Conservation (phyloP, 2,888 invertebrate species). For the Camponotus fellah region DNA sequence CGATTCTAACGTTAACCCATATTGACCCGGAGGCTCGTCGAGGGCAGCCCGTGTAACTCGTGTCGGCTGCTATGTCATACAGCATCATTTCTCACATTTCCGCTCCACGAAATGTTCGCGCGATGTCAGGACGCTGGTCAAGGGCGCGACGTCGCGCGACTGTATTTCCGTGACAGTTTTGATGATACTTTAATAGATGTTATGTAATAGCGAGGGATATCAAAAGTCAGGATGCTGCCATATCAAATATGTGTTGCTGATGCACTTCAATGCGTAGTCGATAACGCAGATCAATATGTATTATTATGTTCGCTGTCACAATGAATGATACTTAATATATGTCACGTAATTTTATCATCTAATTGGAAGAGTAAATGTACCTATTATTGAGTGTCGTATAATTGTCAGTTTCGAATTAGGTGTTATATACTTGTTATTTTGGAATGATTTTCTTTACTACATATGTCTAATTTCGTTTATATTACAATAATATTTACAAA, state of each 20-base stretch:
- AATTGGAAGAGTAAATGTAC: not conserved
- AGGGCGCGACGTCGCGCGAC: not conserved
- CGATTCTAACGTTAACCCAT: conserved; percentile 49
- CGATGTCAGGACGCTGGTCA: not conserved
- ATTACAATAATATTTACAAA: not conserved
- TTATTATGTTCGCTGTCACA: not conserved
- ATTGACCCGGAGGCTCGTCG: conserved; percentile 19
- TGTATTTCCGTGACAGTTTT: conserved; percentile 42
- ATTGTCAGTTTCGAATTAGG: not conserved
- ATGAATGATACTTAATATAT: not conserved
- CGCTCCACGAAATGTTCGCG: not conserved
- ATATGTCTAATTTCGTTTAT: not conserved
- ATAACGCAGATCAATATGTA: not conserved
- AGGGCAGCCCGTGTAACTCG: conserved; percentile 42
- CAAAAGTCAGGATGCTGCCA: conserved; percentile 77
- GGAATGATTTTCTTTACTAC: not conserved
- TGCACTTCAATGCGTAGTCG: conserved; percentile 29
- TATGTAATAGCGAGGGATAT: conserved; percentile 79
- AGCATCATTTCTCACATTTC: conserved; percentile 60
- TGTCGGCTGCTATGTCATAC: conserved; percentile 83
- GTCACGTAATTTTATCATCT: not conserved
- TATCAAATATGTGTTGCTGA: conserved; percentile 60
- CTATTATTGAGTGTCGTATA: not conserved
- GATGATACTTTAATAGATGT: conserved; percentile 73
- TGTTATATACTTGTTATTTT: not conserved